A percentile compares a stretch with the other conserved stretches of the same genome.
Evolutionary conservation across 2,797 vertebrate species (phyloP).

Genomic region (Thunnus albacares): DNA sequence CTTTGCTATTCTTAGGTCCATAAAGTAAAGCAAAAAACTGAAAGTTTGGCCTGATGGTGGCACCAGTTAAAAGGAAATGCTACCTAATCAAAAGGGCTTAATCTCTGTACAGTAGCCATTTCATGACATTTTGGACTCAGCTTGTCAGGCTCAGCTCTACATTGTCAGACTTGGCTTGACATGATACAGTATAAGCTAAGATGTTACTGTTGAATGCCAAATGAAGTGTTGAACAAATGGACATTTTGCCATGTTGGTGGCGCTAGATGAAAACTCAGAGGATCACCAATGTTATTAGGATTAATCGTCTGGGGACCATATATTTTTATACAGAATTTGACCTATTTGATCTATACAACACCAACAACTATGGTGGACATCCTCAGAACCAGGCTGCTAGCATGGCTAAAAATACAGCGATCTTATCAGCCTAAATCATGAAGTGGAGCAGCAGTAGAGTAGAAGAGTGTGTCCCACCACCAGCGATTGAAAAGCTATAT

Average conservation of each 20-base stretch:
- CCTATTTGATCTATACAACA: background rate
- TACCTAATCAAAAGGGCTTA: constrained; percentile 3
- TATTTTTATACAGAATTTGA: background rate
- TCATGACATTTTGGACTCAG: background rate
- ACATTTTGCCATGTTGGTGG: background rate
- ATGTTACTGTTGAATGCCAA: background rate
- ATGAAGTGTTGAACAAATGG: background rate
- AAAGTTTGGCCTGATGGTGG: too few species aligned
- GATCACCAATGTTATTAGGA: background rate
- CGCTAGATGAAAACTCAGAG: background rate
- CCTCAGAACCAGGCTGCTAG: background rate
- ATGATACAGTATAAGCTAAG: too few species aligned
- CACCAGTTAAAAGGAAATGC: background rate
- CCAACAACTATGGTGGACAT: background rate
- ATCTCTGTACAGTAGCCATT: background rate
- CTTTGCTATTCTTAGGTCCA: background rate
- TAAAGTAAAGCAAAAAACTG: too few species aligned
- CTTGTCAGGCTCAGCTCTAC: background rate
- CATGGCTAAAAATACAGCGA: background rate
- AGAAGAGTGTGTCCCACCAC: background rate
- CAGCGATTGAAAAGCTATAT: constrained; percentile 30
- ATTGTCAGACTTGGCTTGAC: background rate
- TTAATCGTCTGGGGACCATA: background rate
- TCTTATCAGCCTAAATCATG: constrained; percentile 24
- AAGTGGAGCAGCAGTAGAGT: constrained; percentile 10